These are phyloP conservation scores for Thunnus maccoyii DNA, from an alignment of 2,113 vertebrate species.

Conservation along the genomic window DNA sequence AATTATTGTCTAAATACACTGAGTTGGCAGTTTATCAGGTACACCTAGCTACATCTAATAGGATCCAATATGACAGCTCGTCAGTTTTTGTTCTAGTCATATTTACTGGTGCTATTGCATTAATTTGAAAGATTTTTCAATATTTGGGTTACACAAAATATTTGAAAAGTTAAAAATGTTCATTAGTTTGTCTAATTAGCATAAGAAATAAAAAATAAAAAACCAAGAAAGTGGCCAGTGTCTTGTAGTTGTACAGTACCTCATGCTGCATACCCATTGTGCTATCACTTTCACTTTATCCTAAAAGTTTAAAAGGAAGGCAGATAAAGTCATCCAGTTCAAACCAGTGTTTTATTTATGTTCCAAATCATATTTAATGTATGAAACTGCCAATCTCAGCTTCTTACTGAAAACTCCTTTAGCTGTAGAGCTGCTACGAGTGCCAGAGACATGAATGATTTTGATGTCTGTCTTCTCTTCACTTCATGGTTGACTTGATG, in stretches of 20 bases:
- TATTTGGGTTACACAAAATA: neutral
- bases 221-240: neutral
- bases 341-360: neutral
- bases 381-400: neutral
- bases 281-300: neutral
- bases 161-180: neutral
- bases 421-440: neutral
- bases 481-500: conserved; percentile 3
- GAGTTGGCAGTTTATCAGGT: conserved; percentile 4
- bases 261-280: neutral
- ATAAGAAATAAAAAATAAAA: neutral
- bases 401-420: neutral
- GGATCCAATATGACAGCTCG: neutral
- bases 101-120: neutral
- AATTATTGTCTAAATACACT: neutral
- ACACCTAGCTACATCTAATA: neutral
- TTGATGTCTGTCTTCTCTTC: conserved; percentile 18
- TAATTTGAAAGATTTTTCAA: neutral
- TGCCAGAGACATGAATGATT: neutral
- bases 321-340: neutral
- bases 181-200: neutral
- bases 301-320: neutral
- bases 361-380: neutral
- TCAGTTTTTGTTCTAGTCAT: neutral
- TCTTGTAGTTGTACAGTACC: neutral